Conservation (phyloP, 2,797 vertebrate species). For the Prunella strophiata region DNA sequence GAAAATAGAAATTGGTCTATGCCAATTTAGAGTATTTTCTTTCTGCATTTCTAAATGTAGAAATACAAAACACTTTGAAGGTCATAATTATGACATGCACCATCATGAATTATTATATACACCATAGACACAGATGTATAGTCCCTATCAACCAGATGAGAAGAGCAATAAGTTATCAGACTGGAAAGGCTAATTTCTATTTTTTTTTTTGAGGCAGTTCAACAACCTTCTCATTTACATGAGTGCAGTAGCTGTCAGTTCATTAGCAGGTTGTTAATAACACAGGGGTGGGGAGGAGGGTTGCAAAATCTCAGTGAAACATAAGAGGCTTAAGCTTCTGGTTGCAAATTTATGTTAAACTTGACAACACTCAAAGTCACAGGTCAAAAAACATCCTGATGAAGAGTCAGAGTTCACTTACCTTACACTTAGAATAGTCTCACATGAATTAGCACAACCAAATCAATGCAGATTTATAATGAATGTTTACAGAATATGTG, state of each 20-base stretch:
- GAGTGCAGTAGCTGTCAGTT: constrained; percentile 36
- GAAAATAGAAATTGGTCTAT: background rate
- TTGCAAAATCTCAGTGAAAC: background rate
- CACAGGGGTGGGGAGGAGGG: background rate
- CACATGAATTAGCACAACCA: background rate
- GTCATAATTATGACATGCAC: background rate
- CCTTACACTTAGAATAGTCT: background rate
- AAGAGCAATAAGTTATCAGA: background rate
- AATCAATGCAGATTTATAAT: background rate
- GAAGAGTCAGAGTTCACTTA: background rate
- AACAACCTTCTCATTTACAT: constrained; percentile 50
- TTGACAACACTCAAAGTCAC: background rate
- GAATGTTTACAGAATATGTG: background rate
- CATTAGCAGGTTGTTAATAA: constrained; percentile 57
- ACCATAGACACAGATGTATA: background rate
- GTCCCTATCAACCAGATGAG: background rate
- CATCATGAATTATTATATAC: background rate
- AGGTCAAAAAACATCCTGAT: background rate
- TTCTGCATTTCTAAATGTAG: background rate
- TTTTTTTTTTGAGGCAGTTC: constrained; percentile 35
- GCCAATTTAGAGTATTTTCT: background rate
- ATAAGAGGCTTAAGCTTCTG: background rate
- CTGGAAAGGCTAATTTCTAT: background rate
- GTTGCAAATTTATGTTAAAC: background rate
- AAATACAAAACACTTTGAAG: background rate